Conservation (phyloP, 2,888 invertebrate genomes). For the Drosophila hamatofila region DNA sequence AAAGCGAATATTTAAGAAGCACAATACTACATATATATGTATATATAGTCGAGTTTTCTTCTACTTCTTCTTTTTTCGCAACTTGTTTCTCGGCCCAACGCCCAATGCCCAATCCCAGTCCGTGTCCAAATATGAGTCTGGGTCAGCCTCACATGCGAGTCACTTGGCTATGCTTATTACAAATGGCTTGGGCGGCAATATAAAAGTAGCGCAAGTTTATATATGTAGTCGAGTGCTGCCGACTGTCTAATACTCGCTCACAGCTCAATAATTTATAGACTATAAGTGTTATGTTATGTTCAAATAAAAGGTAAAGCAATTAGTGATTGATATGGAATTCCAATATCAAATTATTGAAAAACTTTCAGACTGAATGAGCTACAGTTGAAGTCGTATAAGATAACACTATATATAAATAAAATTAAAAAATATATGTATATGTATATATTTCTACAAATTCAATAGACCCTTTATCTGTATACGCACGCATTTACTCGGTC, state of each 20-base stretch:
- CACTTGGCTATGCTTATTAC: slow-evolving; percentile 60
- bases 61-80: not conserved
- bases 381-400: no score
- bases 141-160: slow-evolving; percentile 40
- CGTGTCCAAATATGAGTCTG: slow-evolving; percentile 16
- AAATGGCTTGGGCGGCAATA: slow-evolving; percentile 49
- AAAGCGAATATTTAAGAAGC: slow-evolving; percentile 45
- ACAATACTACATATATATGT: not conserved
- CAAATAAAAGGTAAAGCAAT: no score
- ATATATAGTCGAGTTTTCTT: slow-evolving; percentile 1
- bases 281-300: no score
- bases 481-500: not conserved
- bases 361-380: no score
- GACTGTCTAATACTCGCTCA: not conserved
- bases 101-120: not conserved
- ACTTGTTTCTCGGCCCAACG: not conserved
- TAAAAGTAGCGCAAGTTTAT: slow-evolving; percentile 2
- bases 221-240: not conserved
- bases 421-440: not conserved
- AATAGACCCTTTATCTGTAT: not conserved
- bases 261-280: no score
- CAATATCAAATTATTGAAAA: no score
- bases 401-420: not conserved
- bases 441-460: not conserved
- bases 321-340: no score